phyloP scores from a whole-genome alignment of 2,797 vertebrate species.

The Lepilemur septentrionalis region DNA sequence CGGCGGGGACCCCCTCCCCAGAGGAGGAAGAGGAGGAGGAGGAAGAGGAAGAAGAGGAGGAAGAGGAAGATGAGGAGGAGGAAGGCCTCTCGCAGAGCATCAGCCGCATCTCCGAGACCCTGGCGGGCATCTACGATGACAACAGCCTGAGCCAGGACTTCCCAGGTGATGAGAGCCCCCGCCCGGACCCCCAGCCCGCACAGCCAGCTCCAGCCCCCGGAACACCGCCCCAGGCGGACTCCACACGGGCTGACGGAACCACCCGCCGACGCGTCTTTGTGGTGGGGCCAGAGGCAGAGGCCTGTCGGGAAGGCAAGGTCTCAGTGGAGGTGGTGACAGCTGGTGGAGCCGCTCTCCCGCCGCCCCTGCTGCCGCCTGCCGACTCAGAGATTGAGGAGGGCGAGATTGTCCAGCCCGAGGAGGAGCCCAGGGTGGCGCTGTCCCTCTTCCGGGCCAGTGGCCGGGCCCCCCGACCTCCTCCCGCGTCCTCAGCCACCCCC shows the following conservation, averaged over 20 bases:
- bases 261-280: constrained; percentile 82
- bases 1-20: constrained; percentile 82
- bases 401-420: constrained; percentile 90
- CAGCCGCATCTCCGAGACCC: constrained; percentile 83
- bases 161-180: constrained; percentile 66
- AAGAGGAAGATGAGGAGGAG: constrained; percentile 71
- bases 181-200: constrained; percentile 12
- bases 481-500: constrained; percentile 83
- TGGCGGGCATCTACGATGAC: constrained; percentile 86
- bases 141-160: constrained; percentile 86
- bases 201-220: constrained; percentile 31
- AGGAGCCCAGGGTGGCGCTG: constrained; percentile 82
- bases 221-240: constrained; percentile 79
- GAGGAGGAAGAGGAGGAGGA: constrained; percentile 77
- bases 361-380: constrained; percentile 60
- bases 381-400: constrained; percentile 94
- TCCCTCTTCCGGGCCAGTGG: constrained; percentile 69
- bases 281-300: constrained; percentile 78
- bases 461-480: constrained; percentile 78
- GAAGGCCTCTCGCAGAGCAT: constrained; percentile 83
- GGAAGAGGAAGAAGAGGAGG: constrained; percentile 63
- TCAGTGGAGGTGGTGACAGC: constrained; percentile 82
- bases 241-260: constrained; percentile 60
- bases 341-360: constrained; percentile 57
- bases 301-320: constrained; percentile 81